A percentile compares a stretch with the other conserved stretches of the same genome.
Conservation (phyloP, 2,888 invertebrate genomes). For the Ophion costatus region DNA sequence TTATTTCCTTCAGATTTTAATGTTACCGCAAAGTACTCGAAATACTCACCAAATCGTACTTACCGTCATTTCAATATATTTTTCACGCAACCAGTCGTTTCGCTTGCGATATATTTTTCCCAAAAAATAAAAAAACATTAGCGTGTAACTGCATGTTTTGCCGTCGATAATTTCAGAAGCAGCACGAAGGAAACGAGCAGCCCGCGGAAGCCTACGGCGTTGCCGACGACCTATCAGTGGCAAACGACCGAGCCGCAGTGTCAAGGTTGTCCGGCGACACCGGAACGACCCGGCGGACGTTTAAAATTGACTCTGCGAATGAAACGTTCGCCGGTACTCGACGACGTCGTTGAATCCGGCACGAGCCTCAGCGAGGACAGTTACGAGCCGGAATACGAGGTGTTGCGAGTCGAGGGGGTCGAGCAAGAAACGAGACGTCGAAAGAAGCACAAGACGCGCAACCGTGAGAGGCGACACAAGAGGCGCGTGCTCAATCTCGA, state of each 20-base stretch:
- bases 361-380: conserved; percentile 88
- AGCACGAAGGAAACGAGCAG: conserved; percentile 68
- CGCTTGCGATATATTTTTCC: not conserved
- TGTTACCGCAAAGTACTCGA: too few relatives aligned
- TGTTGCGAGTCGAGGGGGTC: conserved; percentile 92
- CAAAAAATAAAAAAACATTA: not conserved
- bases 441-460: conserved; percentile 86
- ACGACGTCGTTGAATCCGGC: conserved; percentile 93
- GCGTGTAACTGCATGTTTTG: not conserved
- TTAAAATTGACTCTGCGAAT: conserved; percentile 93
- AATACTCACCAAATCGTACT: too few relatives aligned
- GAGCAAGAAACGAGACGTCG: conserved; percentile 83
- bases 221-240: conserved; percentile 72
- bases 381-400: conserved; percentile 92
- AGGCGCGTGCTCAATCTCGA: conserved; percentile 81
- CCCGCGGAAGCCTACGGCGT: conserved; percentile 68
- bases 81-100: not conserved
- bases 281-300: conserved; percentile 85
- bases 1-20: too few relatives aligned
- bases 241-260: conserved; percentile 64
- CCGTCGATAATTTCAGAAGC: conserved; percentile 64
- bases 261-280: conserved; percentile 84
- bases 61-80: not conserved
- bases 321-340: conserved; percentile 93
- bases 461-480: conserved; percentile 87